Conservation (phyloP, 1,140 invertebrate genomes). For the Drosophila repletoides region DNA sequence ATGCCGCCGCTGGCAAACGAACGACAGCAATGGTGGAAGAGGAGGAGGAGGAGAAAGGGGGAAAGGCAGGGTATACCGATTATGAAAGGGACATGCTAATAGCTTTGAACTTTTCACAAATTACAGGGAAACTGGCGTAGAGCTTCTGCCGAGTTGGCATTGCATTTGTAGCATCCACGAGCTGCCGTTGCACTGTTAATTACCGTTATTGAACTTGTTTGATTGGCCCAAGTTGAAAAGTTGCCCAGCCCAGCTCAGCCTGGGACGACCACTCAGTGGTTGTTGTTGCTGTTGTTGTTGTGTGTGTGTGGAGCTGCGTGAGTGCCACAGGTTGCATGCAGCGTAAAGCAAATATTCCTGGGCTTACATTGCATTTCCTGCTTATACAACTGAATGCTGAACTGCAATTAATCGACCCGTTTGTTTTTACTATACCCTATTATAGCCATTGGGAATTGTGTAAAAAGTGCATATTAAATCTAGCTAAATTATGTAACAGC, state of each 20-base stretch:
- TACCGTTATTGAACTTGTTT: slow-evolving; percentile 77
- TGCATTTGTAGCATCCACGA: slow-evolving; percentile 36
- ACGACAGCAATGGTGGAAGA: not conserved
- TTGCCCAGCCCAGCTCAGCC: slow-evolving; percentile 52
- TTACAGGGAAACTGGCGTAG: slow-evolving; percentile 36
- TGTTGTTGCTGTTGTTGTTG: not conserved
- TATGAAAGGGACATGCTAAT: slow-evolving; percentile 60
- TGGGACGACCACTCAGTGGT: slow-evolving; percentile 40
- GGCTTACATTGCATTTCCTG: slow-evolving; percentile 2
- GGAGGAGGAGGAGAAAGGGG: not conserved
- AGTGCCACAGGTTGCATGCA: slow-evolving; percentile 35
- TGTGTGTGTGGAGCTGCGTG: slow-evolving; percentile 5
- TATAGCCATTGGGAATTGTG: too few species aligned
- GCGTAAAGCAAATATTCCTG: slow-evolving; percentile 43
- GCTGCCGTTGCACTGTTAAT: slow-evolving; percentile 64
- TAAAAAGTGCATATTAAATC: too few species aligned
- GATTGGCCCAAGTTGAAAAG: slow-evolving; percentile 74
- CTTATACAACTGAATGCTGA: slow-evolving; percentile 12
- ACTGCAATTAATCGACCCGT: slow-evolving; percentile 24
- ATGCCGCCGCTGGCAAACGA: slow-evolving; percentile 1
- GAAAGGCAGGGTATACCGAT: not conserved
- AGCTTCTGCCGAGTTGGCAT: slow-evolving; percentile 10
- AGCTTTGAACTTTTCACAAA: slow-evolving; percentile 77
- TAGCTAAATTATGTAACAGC: too few species aligned
- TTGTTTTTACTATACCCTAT: not conserved